Conservation (phyloP, 30 jellyfish, hydroid and myxozoan species). For the Sanderia malayensis region DNA sequence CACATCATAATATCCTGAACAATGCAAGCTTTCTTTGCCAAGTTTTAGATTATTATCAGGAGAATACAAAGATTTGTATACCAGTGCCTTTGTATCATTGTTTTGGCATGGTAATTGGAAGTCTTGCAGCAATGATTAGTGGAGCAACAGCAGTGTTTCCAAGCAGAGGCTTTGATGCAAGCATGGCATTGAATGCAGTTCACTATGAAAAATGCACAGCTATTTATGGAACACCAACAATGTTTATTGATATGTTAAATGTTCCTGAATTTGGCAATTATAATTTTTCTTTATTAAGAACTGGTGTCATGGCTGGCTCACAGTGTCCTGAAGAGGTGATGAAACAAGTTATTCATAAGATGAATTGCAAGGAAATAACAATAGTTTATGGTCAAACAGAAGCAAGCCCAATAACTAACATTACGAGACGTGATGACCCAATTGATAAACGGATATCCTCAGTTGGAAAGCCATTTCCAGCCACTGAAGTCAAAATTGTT, state of each 20-base stretch:
- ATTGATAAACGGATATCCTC: conserved; percentile 67
- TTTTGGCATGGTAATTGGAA: conserved; percentile 97
- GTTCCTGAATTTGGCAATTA: conserved; percentile 42
- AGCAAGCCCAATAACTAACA: conserved; percentile 82
- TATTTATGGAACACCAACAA: conserved; percentile 97
- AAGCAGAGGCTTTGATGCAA: conserved; percentile 77
- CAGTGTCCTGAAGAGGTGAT: conserved; percentile 95
- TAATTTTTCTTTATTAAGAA: conserved; percentile 54
- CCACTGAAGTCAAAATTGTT: conserved; percentile 78
- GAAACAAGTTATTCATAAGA: conserved; percentile 75
- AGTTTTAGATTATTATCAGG: conserved; percentile 37
- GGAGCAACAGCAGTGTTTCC: conserved; percentile 90
- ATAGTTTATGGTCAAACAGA: conserved; percentile 94
- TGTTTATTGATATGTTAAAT: conserved; percentile 94
- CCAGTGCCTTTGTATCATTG: conserved; percentile 97
- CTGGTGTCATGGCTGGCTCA: conserved; percentile 98
- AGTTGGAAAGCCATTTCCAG: conserved; percentile 80
- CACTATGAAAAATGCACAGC: conserved; percentile 83
- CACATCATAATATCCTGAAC: conserved; percentile 84
- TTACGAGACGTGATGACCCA: conserved; percentile 51
- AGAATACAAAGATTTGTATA: conserved; percentile 73
- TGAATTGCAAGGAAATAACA: conserved; percentile 85
- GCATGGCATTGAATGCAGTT: conserved; percentile 59
- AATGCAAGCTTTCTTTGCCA: conserved; percentile 67
- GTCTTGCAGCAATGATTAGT: conserved; percentile 62